Evolutionary conservation across 2,888 invertebrate genomes (phyloP).

Genomic region (Prosapia bicincta): DNA sequence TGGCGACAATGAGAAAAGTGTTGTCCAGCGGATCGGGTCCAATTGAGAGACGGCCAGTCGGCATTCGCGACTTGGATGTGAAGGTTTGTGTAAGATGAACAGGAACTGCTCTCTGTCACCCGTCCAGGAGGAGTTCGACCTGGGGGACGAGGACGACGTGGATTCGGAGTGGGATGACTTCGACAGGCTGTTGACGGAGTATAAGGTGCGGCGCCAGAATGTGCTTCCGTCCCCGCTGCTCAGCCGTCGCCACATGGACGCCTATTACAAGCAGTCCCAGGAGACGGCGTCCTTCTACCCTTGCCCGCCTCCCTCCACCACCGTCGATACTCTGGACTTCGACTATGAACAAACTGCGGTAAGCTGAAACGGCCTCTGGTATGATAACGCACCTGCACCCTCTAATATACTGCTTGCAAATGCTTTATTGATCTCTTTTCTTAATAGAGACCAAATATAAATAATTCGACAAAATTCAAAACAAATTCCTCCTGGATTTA

Average conservation of each 20-base stretch:
- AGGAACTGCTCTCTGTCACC: neutral
- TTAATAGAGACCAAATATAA: no score
- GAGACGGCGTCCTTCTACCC: slow-evolving; percentile 51
- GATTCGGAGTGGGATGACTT: slow-evolving; percentile 62
- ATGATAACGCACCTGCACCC: neutral
- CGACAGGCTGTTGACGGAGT: slow-evolving; percentile 51
- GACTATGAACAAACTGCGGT: slow-evolving; percentile 47
- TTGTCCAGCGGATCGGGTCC: neutral
- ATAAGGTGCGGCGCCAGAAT: slow-evolving; percentile 41
- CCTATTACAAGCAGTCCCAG: slow-evolving; percentile 39
- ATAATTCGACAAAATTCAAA: no score
- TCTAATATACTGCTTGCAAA: no score
- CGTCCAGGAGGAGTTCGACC: slow-evolving; percentile 25
- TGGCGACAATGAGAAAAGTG: slow-evolving; percentile 2
- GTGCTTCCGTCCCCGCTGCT: slow-evolving; percentile 35
- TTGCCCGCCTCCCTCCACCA: slow-evolving; percentile 52
- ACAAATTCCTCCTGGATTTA: no score
- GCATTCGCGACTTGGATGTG: neutral
- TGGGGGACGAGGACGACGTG: slow-evolving; percentile 48
- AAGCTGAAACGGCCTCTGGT: slow-evolving; percentile 42
- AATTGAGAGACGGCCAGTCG: neutral
- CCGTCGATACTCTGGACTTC: slow-evolving; percentile 45
- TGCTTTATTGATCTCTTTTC: no score
- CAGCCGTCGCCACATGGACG: slow-evolving; percentile 9
- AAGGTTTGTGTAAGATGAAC: neutral